Conservation (phyloP, 92 coral and sea anemone species). For the Porites divaricata region DNA sequence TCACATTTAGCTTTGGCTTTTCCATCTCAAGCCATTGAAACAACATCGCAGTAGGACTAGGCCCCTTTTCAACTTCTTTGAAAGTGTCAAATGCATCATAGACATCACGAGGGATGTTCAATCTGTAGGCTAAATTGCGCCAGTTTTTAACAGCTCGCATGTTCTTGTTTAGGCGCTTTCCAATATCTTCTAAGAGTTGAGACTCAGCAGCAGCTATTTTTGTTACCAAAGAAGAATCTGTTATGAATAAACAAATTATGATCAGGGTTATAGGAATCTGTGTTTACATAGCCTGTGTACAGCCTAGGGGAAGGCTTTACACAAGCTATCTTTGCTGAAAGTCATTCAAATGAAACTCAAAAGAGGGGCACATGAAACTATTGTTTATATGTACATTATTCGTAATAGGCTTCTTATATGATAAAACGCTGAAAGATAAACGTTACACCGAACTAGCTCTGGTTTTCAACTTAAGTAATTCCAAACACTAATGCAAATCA, state of each 20-base stretch:
- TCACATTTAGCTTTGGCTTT: slow-evolving; percentile 30
- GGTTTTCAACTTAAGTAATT: too few relatives aligned
- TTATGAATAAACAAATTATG: neutral
- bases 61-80: slow-evolving; percentile 16
- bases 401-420: too few relatives aligned
- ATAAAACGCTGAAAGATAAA: too few relatives aligned
- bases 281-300: too few relatives aligned
- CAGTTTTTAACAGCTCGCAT: slow-evolving; percentile 62
- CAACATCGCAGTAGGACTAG: slow-evolving; percentile 54
- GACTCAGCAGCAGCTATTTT: slow-evolving; percentile 18
- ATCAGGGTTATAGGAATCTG: neutral
- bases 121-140: slow-evolving; percentile 59
- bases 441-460: too few relatives aligned
- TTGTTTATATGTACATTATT: too few relatives aligned
- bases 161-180: slow-evolving; percentile 56
- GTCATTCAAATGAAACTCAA: too few relatives aligned
- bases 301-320: too few relatives aligned
- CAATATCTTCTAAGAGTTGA: slow-evolving; percentile 54
- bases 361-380: too few relatives aligned
- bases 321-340: too few relatives aligned
- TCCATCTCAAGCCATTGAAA: slow-evolving; percentile 52
- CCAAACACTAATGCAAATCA: too few relatives aligned
- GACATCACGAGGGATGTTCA: slow-evolving; percentile 37
- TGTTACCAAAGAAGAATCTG: slow-evolving; percentile 21
- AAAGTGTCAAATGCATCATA: slow-evolving; percentile 42